Conservation (phyloP, 2,888 invertebrate species). For the Cheiracanthium punctorium region DNA sequence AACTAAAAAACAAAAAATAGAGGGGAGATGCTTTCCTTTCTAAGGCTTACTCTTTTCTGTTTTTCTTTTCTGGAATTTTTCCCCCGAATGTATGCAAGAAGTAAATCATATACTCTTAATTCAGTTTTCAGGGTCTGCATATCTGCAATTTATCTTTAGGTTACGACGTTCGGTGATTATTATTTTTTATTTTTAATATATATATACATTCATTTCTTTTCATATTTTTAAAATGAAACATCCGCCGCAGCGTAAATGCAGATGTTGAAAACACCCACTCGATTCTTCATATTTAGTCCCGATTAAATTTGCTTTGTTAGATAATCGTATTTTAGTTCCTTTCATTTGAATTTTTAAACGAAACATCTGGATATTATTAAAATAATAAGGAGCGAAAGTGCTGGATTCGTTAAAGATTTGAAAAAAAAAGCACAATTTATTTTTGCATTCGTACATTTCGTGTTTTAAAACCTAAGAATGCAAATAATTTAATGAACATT, state of each 20-base stretch:
- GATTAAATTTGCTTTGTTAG: no score
- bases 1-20: slow-evolving; percentile 30
- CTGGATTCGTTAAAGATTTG: no score
- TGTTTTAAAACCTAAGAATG: no score
- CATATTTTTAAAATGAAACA: no score
- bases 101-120: slow-evolving; percentile 62
- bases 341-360: no score
- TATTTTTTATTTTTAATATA: not conserved
- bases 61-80: slow-evolving; percentile 11
- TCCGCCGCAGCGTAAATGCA: not conserved
- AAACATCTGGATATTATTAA: no score
- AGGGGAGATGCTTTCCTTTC: slow-evolving; percentile 33
- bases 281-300: not conserved
- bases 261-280: not conserved
- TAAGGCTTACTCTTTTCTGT: slow-evolving; percentile 26
- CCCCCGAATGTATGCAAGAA: slow-evolving; percentile 23
- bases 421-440: no score
- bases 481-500: no score
- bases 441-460: no score
- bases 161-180: slow-evolving; percentile 52
- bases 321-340: no score
- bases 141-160: slow-evolving; percentile 53
- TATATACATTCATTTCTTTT: no score
- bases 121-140: slow-evolving; percentile 62
- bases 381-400: no score